Base-by-base conservation (phyloP, 2,888 invertebrate genomes). In the Fabriciana adippe region DNA sequence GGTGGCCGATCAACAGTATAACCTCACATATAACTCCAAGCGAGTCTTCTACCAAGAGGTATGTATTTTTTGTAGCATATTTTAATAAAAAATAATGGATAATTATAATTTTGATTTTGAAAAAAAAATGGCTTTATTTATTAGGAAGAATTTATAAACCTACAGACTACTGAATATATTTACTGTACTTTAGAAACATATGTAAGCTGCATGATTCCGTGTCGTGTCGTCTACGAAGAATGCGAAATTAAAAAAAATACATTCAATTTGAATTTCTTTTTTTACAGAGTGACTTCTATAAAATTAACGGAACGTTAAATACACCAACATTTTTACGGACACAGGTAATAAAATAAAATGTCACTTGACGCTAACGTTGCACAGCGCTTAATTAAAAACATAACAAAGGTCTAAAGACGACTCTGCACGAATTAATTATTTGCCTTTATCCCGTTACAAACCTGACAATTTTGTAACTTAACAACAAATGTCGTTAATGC, bases 1-100 rank as follows among this genome's bases (percentile, higher is more conserved):
- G 85, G 93, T 94, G 16, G 94, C 94, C 4, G 94, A 94, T 74
- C 93, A 93, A 78, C 94, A 94, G 79, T 93, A 94, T 87, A 92
- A 94, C 81, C 92, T 94, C n/a, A 87, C 90, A 11, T 90, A 93
- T 75, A 90, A 86, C 78, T 87, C 92, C 53, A 91, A 92, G 74
- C 79, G 92, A 59, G 89, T 91, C 59, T 89, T 93, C 76, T 91
- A 93, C 72, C 93, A 93, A 77, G 93, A 94, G 91, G 94, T 94
- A 76, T 87, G 89, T 50, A 54, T 45, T 18, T 18, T 45, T 59
- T 15, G 5, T 16, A 18, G 16, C 21, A 59, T 18, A 26, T 21
- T 45, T 18, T 21, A 5, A 26, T 13, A 48, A 1, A 14, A 14
- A n/a, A 50, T 18, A 15, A 0, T n/a, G n/a, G 21, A 13, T 5